Percentiles rank a stretch among this genome's conserved stretches.
These are phyloP conservation scores for Cheilosia vernalis DNA, from an alignment of 2,888 invertebrate species.

Conservation along the genomic window DNA sequence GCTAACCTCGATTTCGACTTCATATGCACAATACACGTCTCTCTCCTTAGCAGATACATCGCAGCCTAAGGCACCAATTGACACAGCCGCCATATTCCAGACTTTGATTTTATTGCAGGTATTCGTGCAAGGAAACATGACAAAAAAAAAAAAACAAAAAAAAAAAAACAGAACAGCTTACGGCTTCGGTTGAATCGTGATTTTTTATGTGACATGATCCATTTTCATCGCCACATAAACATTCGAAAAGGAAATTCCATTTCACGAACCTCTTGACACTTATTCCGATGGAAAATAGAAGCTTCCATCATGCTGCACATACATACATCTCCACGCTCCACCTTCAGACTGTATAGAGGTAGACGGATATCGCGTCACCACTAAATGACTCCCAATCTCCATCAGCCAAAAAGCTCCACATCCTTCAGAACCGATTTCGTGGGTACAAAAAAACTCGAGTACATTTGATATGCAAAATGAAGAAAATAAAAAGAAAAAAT, in stretches of 20 bases:
- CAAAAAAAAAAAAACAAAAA: slow-evolving; percentile 23
- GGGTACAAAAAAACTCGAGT: slow-evolving; percentile 21
- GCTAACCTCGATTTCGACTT: slow-evolving; percentile 38
- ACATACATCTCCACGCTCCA: neutral
- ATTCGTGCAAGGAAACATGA: slow-evolving; percentile 39
- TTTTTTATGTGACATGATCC: slow-evolving; percentile 67
- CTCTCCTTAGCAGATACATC: neutral
- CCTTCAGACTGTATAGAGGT: neutral
- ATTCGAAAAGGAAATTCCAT: slow-evolving; percentile 71
- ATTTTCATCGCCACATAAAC: slow-evolving; percentile 69
- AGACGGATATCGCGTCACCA: slow-evolving; percentile 4
- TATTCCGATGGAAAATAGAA: slow-evolving; percentile 49
- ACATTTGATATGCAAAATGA: slow-evolving; percentile 63
- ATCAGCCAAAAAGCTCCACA: slow-evolving; percentile 16
- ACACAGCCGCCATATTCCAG: slow-evolving; percentile 35
- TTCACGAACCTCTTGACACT: slow-evolving; percentile 72
- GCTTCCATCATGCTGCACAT: slow-evolving; percentile 1
- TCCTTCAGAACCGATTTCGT: slow-evolving; percentile 12
- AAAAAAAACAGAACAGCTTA: slow-evolving; percentile 14
- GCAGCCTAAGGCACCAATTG: slow-evolving; percentile 38
- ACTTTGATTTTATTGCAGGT: slow-evolving; percentile 60
- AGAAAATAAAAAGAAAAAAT: slow-evolving; percentile 13
- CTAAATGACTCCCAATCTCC: slow-evolving; percentile 41
- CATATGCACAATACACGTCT: neutral
- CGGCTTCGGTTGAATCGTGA: slow-evolving; percentile 51